Base-by-base conservation (phyloP, 2,797 vertebrate species). In the Vultur gryphus region DNA sequence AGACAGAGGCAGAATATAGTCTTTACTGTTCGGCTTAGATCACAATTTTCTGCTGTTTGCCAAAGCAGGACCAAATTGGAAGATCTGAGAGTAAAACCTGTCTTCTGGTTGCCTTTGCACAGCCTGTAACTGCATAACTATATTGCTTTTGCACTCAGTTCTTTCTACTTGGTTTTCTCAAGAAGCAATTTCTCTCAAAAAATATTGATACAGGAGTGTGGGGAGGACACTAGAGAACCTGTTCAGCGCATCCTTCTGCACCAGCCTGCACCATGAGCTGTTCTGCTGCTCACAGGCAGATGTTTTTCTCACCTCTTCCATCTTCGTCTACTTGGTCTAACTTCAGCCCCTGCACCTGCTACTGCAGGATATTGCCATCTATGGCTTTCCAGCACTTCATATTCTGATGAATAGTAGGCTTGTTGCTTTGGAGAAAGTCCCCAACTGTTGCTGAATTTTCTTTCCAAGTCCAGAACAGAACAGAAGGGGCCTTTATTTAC, bases 361-460 rank as follows among this genome's bases (percentile, higher is more conserved):
- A 5, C 61, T 72, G 49, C 61, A 90, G 82, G 35, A 59, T 88
- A 62, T 88, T 89, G 67, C 54, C 37, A 62, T 72, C 35, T 48
- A 52, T 8, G 61, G 31, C 64, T 95, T 81, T 84, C 93, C 82
- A 89, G 4, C 79, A 84, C 66, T 84, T 96, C 66, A 80, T 92
- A 61, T 58, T 46, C 84, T 83, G 54, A 76, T 93, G 90, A 96
- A 96, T 78, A 96, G 69, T 28, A 93, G 87, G 72, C 82, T 95
- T 62, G 13, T 70, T 77, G 28, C 61, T 77, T 89, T 29, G 15
- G 35, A 43, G 33, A 49, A 94, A 89, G 69, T 73, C 33, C 35
- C 39, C 89, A 89, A 35, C 71, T 87, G 94, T 51, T 92, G 77
- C 76, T 86, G 75, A 81, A 69, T 89, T 87, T 86, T 67, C 64